Evolutionary conservation across 2,888 invertebrate genomes (phyloP).

Genomic region (Napeogenes sylphis): DNA sequence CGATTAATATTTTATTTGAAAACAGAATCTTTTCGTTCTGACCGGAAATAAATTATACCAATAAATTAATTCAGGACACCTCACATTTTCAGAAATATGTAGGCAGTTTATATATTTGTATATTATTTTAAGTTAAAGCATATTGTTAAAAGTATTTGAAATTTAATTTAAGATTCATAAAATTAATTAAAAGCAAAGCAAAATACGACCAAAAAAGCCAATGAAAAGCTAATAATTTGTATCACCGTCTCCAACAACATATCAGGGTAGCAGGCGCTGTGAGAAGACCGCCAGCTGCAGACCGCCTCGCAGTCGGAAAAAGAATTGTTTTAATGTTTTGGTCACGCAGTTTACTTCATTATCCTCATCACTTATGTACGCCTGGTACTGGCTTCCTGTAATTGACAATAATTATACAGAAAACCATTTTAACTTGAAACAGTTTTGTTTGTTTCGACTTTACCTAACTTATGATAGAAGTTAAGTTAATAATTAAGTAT

Average conservation of each 20-base stretch:
- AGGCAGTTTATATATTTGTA: too few relatives aligned
- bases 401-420: constrained; percentile 46
- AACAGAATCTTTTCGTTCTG: too few relatives aligned
- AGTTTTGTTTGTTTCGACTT: constrained; percentile 15
- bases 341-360: constrained; percentile 68
- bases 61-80: too few relatives aligned
- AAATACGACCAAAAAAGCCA: constrained; percentile 15
- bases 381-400: constrained; percentile 37
- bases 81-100: too few relatives aligned
- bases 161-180: too few relatives aligned
- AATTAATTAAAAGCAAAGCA: too few relatives aligned
- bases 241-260: constrained; percentile 8
- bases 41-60: too few relatives aligned
- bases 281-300: constrained; percentile 55
- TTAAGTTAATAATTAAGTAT: constrained; percentile 4
- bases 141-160: too few relatives aligned
- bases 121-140: too few relatives aligned
- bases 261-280: constrained; percentile 36
- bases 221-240: constrained; percentile 35
- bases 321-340: constrained; percentile 63
- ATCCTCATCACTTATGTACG: constrained; percentile 57
- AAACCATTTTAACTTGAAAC: constrained; percentile 13
- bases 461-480: constrained; percentile 6
- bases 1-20: too few relatives aligned
- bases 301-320: constrained; percentile 37